Base-by-base conservation (phyloP, 1,140 invertebrate species). In the Drosophila neocordata region DNA sequence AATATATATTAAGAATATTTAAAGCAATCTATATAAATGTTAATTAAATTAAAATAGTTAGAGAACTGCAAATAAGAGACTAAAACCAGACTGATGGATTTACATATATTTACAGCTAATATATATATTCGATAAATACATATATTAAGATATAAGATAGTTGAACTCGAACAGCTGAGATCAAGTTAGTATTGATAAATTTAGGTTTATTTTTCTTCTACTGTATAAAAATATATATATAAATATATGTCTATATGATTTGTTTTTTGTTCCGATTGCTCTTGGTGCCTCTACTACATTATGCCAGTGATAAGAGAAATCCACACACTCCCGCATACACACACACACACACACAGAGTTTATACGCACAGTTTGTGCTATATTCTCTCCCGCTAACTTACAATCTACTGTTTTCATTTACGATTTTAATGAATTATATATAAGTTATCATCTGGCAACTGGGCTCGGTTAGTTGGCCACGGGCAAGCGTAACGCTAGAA, bases 361-460 rank as follows among this genome's bases (percentile, higher is more conserved):
- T 31, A 9, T 31, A 9, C 4, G 20, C 13, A 34, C 53, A 34
- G 22, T 15, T n/a, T 38, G 22, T 38, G 58, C 20, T 20, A 11
- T 48, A 44, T 27, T 60, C 58, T 27, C 57, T 15, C 55, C 34
- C 31, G 4, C n/a, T 41, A n/a, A 31, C 59, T 68, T 61, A 44
- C 44, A 59, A 62, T 70, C 79, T 64, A 22, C 35, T 20, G 34
- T 44, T 52, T 62, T 67, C 61, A 56, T 65, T 58, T 77, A 65
- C 58, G 67, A 73, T 77, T 78, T 63, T 65, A 73, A 66, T 71
- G 65, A 13, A 56, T 44, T 61, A 66, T 84, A 84, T 84, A 84
- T 77, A 77, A 71, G 67, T 84, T 87, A 77, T 81, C 81, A 78
- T 56, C 48, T 58, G 13, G 53, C 62, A 58, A 74, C 60, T 66